Evolutionary conservation across 2,888 invertebrate genomes (phyloP).

Genomic region (Gastracanthus pulcherrimus): DNA sequence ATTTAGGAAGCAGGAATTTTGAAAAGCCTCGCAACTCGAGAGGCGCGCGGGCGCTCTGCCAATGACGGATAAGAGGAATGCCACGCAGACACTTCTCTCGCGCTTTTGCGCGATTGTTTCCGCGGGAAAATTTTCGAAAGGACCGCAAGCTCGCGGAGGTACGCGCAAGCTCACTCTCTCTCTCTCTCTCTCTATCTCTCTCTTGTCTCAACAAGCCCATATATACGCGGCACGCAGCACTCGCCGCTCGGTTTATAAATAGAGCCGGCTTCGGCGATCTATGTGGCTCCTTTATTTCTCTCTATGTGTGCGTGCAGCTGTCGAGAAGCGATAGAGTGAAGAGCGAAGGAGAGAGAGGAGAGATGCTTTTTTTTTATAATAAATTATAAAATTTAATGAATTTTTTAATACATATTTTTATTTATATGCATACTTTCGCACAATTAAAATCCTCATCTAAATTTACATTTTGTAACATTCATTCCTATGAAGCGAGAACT

Average conservation of each 20-base stretch:
- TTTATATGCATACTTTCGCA: no score
- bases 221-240: not conserved
- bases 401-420: no score
- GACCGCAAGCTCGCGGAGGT: not conserved
- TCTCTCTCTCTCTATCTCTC: no score
- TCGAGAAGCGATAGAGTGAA: conserved; percentile 14
- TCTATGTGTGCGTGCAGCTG: conserved; percentile 28
- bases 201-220: not conserved
- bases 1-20: conserved; percentile 40
- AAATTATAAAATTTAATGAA: no score
- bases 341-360: not conserved
- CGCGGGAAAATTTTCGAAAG: conserved; percentile 51
- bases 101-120: conserved; percentile 12
- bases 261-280: conserved; percentile 56
- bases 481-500: no score
- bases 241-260: conserved; percentile 63
- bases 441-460: no score
- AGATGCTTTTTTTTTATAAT: no score
- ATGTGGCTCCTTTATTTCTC: conserved; percentile 48
- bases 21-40: conserved; percentile 21
- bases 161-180: no score
- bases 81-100: not conserved
- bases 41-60: conserved; percentile 38
- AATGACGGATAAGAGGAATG: conserved; percentile 29
- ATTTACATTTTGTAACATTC: no score